Percentiles rank a stretch among this genome's conserved stretches.
phyloP scores from a whole-genome alignment of 92 coral and sea anemone species.

The Muricea muricata region DNA sequence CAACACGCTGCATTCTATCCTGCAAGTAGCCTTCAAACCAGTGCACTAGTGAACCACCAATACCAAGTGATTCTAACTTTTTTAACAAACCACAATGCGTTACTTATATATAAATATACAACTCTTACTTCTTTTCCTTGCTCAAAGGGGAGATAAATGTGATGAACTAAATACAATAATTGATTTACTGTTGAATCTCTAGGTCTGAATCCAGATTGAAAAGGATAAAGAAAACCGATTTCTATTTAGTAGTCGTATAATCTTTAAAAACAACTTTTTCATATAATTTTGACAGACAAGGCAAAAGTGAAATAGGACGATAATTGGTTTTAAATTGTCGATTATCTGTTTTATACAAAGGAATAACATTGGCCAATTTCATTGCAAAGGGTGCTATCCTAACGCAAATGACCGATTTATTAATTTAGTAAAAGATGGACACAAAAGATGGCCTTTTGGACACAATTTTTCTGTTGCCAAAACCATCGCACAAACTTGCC shows the following conservation, averaged over 20 bases:
- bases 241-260: background rate
- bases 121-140: constrained; percentile 32
- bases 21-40: constrained; percentile 5
- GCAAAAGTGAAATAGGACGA: constrained; percentile 39
- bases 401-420: constrained; percentile 11
- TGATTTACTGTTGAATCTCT: constrained; percentile 28
- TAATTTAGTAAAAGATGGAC: background rate
- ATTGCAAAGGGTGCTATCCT: constrained; percentile 15
- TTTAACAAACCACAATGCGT: too few species aligned
- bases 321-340: constrained; percentile 33
- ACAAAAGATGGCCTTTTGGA: background rate
- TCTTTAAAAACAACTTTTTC: constrained; percentile 15
- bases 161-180: constrained; percentile 13
- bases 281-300: constrained; percentile 22
- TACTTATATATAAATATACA: constrained; percentile 47
- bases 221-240: constrained; percentile 11
- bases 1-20: constrained; percentile 18
- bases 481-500: background rate
- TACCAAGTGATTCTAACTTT: background rate
- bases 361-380: constrained; percentile 28
- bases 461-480: background rate
- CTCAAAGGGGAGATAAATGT: constrained; percentile 33
- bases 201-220: constrained; percentile 40
- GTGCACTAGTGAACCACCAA: background rate
- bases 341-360: constrained; percentile 12